Percentiles rank a stretch among this genome's conserved stretches.
phyloP scores from a whole-genome alignment of 37 sponge, comb jelly and placozoan genomes.

The Axinella damicornis region DNA sequence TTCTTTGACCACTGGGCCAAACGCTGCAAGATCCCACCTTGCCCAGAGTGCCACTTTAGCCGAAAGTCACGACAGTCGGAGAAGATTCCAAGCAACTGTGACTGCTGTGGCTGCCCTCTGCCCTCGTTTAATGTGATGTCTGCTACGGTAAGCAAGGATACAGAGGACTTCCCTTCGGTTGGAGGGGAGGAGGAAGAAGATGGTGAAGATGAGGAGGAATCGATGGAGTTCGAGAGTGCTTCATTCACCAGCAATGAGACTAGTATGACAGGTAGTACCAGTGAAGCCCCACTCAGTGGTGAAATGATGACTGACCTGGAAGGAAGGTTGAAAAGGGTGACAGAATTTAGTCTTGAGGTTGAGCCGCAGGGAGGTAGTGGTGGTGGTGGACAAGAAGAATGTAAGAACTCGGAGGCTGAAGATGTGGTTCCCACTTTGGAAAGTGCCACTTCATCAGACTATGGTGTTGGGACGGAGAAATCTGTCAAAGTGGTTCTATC shows the following conservation, averaged over 20 bases:
- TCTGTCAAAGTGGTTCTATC: too few relatives aligned
- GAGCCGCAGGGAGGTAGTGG: neutral
- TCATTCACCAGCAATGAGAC: neutral
- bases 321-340: neutral
- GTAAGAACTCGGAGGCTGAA: neutral
- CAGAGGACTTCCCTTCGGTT: too few relatives aligned
- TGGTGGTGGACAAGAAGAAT: neutral
- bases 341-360: too few relatives aligned
- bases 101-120: slow-evolving; percentile 30
- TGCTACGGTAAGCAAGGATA: too few relatives aligned
- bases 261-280: neutral
- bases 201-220: neutral
- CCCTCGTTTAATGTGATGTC: neutral
- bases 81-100: slow-evolving; percentile 18
- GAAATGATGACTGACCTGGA: neutral
- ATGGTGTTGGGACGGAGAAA: too few relatives aligned
- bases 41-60: slow-evolving; percentile 61
- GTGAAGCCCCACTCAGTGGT: neutral
- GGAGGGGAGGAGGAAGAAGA: neutral
- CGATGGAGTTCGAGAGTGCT: neutral
- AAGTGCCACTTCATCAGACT: too few relatives aligned
- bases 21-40: slow-evolving; percentile 45
- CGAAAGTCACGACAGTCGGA: slow-evolving; percentile 10
- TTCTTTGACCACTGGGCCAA: slow-evolving; percentile 43
- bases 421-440: too few relatives aligned